Percentiles rank a stretch among this genome's conserved stretches.
Evolutionary conservation across 2,797 vertebrate genomes (phyloP).

Genomic region (Anguilla obscura): DNA sequence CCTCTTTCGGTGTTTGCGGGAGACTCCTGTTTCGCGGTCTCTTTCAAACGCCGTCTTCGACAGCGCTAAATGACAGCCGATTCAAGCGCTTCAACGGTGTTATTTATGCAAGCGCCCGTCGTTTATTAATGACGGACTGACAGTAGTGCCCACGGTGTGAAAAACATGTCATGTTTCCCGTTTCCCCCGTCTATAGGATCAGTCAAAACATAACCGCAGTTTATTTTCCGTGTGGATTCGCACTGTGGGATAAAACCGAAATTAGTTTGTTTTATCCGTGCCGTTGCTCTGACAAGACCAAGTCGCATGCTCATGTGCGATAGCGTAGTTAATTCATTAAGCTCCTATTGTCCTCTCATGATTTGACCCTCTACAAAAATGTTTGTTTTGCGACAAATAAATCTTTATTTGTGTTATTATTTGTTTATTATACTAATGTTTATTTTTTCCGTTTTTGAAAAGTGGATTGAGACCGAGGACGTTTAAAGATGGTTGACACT

Average conservation of each 20-base stretch:
- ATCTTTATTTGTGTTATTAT: too few species aligned
- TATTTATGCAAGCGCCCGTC: slow-evolving; percentile 36
- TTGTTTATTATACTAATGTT: too few species aligned
- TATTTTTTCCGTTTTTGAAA: too few species aligned
- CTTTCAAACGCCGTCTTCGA: slow-evolving; percentile 35
- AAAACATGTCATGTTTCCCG: slow-evolving; percentile 30
- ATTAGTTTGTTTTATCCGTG: not conserved
- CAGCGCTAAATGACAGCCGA: slow-evolving; percentile 44
- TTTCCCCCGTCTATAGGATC: not conserved
- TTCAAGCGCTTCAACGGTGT: slow-evolving; percentile 34
- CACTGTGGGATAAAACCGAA: not conserved
- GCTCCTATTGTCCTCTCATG: not conserved
- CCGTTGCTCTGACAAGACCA: slow-evolving; percentile 24
- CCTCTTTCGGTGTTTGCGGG: slow-evolving; percentile 29
- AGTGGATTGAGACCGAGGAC: too few species aligned
- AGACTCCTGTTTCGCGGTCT: slow-evolving; percentile 44
- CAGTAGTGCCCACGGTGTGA: slow-evolving; percentile 34
- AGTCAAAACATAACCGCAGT: slow-evolving; percentile 33
- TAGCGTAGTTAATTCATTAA: not conserved
- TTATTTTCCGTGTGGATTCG: not conserved
- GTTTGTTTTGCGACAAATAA: too few species aligned
- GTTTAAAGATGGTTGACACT: too few species aligned
- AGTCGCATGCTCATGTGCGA: not conserved
- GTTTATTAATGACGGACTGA: slow-evolving; percentile 36
- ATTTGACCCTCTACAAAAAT: too few species aligned